Base-by-base conservation (phyloP, 2,888 invertebrate genomes). In the Fragum whitleyi region DNA sequence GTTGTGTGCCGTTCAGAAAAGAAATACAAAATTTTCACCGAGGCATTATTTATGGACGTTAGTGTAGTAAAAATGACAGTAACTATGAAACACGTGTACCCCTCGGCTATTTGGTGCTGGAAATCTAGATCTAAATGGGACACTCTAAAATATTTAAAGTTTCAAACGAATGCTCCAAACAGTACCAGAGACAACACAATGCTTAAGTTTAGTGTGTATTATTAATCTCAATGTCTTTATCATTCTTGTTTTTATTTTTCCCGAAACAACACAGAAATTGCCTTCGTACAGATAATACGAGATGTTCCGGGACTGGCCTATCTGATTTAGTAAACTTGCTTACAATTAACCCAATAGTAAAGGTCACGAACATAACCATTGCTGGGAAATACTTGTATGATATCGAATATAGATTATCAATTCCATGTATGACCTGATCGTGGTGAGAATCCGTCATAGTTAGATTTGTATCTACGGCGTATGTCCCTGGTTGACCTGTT, bases 401-500 rank as follows among this genome's bases (percentile, higher is more conserved):
- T 1, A 85, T 81, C 5, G 80, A 85, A 57, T 79, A 80, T n/a
- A 77, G 39, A 2, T 47, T 59, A 39, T 83, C 75, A 2, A 79
- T 19, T 1, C 77, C 79, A 29, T 36, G 5, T 11, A 71, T 39
- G 19, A 57, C 26, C 11, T 55, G 57, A 32, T 71, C 23, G n/a
- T 28, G 29, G 7, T 51, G 29, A 28, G 42, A 29, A 42, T 16
- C 23, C 11, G 19, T 0, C 16, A n/a, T n/a, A 32, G 19, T 62
- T 6, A 26, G 16, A 6, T 57, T 6, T n/a, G 39, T 1, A 9
- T 39, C 23, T 21, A 47, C 47, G 14, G 47, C 14, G n/a, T 47
- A 14, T 47, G n/a, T 14, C 14, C 2, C 19, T 19, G 47, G 5
- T 19, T 14, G 47, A 1, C 5, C 23, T 21, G 5, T 5, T 2